Evolutionary conservation across 2,797 vertebrate species (phyloP), one percentile per base, ranked within the genome.

Genomic region (Anguilla pacifica): DNA sequence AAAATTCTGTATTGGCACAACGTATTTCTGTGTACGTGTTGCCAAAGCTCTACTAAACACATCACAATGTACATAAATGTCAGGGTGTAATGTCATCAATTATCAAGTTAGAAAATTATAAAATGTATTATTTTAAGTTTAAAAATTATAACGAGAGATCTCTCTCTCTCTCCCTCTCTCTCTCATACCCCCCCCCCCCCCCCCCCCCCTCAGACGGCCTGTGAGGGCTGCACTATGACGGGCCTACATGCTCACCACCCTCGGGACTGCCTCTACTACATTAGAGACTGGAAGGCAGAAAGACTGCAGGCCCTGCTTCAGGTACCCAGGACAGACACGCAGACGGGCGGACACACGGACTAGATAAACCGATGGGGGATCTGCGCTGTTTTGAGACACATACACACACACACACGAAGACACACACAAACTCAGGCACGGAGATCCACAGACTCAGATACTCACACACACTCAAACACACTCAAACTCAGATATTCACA

Each of bases 231-330:
- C 92, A 96, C 93, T 17, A 96, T 98, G 90, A 97, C 96, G n/a
- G 96, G 97, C 88, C 94, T 98, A 35, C 97, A 98, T 1, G 97
- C 97, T 61, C 97, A 98, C 93, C 97, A 98, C 91, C 97, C 97
- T n/a, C 96, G 97, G 91, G 96, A 98, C 93, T 98, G 97, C 88
- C 97, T 98, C 86, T 98, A 97, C 92, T 98, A 98, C 89, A 95
- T 98, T 87, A 94, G 97, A 6, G 97, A 98, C 94, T 98, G 97
- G 97, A 94, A 97, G 82, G 96, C 96, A 19, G 86, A 88, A 67
- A 95, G 96, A 88, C 96, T 98, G 57, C 97, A 98, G 91, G 96
- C 92, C 49, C 94, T 98, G 91, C 94, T 98, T 61, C 96, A 97
- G 96, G 97, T 74, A 35, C 70, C 9, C 13, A 74, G 3, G 31